Percentiles rank a stretch among this genome's conserved stretches.
Evolutionary conservation across 1,140 invertebrate species (phyloP).

Genomic region (Lasaia peninsularis): DNA sequence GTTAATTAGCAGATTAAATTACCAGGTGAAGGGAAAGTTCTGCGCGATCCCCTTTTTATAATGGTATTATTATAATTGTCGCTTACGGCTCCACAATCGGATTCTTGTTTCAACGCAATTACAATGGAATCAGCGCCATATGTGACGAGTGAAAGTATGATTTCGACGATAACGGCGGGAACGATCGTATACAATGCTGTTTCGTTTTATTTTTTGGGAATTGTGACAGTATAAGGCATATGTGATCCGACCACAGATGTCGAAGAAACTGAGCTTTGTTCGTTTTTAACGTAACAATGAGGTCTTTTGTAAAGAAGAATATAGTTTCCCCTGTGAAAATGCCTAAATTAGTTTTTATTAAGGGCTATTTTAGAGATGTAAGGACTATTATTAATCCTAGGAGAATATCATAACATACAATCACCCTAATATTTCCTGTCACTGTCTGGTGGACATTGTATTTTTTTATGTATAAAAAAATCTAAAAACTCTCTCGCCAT

Average conservation of each 20-base stretch:
- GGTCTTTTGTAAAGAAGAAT: too few relatives aligned
- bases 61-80: constrained; percentile 41
- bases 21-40: constrained; percentile 56
- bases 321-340: too few relatives aligned
- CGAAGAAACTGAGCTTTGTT: background rate
- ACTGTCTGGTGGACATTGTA: too few relatives aligned
- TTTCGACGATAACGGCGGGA: constrained; percentile 35
- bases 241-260: background rate
- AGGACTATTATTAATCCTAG: too few relatives aligned
- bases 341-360: too few relatives aligned
- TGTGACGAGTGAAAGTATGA: constrained; percentile 57
- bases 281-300: background rate
- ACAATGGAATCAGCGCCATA: constrained; percentile 38
- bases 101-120: constrained; percentile 51
- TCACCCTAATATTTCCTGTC: too few relatives aligned
- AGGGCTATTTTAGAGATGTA: too few relatives aligned
- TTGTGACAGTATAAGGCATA: background rate
- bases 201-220: background rate
- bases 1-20: constrained; percentile 55
- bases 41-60: constrained; percentile 38
- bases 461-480: too few relatives aligned
- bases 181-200: constrained; percentile 1
- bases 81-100: constrained; percentile 32
- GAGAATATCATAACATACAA: too few relatives aligned
- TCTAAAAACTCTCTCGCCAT: too few relatives aligned